A percentile compares a stretch with the other conserved stretches of the same genome.
These are phyloP conservation scores for Mola mola DNA, from an alignment of 2,113 vertebrate genomes.

Conservation along the genomic window DNA sequence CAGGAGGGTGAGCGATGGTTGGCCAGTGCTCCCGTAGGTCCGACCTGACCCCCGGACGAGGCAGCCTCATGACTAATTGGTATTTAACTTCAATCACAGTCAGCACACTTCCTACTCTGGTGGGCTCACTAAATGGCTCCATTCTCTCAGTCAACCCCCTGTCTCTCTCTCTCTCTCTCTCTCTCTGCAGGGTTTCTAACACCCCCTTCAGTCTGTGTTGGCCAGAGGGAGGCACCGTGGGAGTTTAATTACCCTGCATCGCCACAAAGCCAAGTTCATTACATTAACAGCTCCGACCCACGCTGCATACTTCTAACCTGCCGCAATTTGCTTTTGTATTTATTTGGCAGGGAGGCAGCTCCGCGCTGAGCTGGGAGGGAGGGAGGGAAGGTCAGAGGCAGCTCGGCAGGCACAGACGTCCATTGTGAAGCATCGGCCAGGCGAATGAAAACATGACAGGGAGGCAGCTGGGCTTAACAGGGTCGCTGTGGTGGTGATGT, in stretches of 20 bases:
- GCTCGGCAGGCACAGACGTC: conserved; percentile 55
- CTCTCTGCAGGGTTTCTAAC: conserved; percentile 19
- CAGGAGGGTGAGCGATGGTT: conserved; percentile 66
- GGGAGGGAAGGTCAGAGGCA: conserved; percentile 67
- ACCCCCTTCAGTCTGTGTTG: conserved; percentile 60
- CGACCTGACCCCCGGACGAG: conserved; percentile 51
- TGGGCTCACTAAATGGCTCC: conserved; percentile 72
- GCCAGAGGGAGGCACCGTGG: conserved; percentile 73
- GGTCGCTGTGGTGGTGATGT: conserved; percentile 35
- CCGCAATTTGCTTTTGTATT: conserved; percentile 82
- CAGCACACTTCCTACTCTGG: conserved; percentile 75
- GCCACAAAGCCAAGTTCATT: conserved; percentile 80
- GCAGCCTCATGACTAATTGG: conserved; percentile 71
- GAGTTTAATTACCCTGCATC: conserved; percentile 84
- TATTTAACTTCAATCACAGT: conserved; percentile 70
- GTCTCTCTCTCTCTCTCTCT: conserved; percentile 25
- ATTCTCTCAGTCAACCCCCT: conserved; percentile 62
- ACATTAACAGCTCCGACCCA: conserved; percentile 78
- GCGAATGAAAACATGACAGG: conserved; percentile 55
- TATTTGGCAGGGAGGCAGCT: conserved; percentile 66
- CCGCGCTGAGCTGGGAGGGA: conserved; percentile 41
- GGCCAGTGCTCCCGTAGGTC: conserved; percentile 38
- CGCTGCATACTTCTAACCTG: conserved; percentile 81
- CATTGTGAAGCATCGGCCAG: conserved; percentile 67
- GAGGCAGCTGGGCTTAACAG: conserved; percentile 41